phyloP scores from a whole-genome alignment of 2,888 invertebrate species.

The Melipona bicolor region DNA sequence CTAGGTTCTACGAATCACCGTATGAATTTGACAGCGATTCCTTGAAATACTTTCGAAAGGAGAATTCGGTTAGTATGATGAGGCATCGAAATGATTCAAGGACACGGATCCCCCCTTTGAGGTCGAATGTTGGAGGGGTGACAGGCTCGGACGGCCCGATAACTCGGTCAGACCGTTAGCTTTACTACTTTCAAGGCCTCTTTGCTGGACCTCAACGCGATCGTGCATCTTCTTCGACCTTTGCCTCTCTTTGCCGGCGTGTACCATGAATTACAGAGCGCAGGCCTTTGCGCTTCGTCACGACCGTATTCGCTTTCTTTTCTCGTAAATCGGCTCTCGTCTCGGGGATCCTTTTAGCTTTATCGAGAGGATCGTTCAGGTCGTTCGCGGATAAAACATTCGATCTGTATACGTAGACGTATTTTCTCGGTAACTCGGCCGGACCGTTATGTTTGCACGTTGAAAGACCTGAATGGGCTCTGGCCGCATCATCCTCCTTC shows the following conservation, averaged over 20 bases:
- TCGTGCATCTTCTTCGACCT: constrained; percentile 34
- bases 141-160: constrained; percentile 58
- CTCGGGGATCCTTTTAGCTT: not conserved
- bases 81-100: constrained; percentile 71
- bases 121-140: constrained; percentile 62
- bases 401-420: constrained; percentile 3
- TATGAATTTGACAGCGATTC: not conserved
- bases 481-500: constrained; percentile 62
- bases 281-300: not conserved
- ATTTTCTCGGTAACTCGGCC: constrained; percentile 76
- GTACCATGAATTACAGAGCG: not conserved
- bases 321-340: not conserved
- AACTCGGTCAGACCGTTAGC: constrained; percentile 80
- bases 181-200: constrained; percentile 62
- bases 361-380: not conserved
- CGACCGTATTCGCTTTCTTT: constrained; percentile 11
- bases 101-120: constrained; percentile 70
- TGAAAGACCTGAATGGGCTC: constrained; percentile 79
- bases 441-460: constrained; percentile 77
- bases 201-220: constrained; percentile 47
- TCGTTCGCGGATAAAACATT: constrained; percentile 2
- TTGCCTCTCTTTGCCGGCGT: not conserved
- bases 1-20: not conserved
- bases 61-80: constrained; percentile 49
- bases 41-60: constrained; percentile 41